Evolutionary conservation across 2,113 vertebrate species (phyloP).

Genomic region (Muntiacus muntjak): DNA sequence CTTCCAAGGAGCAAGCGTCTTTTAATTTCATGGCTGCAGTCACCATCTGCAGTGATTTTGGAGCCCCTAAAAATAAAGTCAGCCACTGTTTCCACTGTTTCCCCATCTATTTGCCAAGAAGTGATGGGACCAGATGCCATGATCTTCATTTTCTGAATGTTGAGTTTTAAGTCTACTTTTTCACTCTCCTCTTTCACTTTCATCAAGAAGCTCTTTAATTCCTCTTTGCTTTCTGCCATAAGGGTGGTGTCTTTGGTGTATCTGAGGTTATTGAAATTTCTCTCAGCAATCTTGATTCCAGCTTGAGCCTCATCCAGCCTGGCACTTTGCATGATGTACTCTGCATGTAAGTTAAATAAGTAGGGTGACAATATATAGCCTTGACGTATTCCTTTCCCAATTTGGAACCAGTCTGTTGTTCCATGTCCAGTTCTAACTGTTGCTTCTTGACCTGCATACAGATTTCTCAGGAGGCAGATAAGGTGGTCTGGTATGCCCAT

Average conservation of each 20-base stretch:
- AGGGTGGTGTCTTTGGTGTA: neutral
- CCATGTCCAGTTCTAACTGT: neutral
- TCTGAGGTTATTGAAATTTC: neutral
- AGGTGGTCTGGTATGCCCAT: neutral
- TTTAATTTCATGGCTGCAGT: neutral
- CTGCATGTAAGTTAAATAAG: neutral
- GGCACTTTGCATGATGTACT: neutral
- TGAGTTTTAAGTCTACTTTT: neutral
- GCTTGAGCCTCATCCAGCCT: neutral
- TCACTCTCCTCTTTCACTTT: neutral
- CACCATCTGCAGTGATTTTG: neutral
- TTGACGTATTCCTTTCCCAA: neutral
- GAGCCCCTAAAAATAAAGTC: fast-evolving
- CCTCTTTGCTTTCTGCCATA: neutral
- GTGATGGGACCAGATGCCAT: neutral
- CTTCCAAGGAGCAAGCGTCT: neutral
- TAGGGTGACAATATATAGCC: neutral
- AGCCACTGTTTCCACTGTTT: neutral
- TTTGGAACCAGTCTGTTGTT: neutral
- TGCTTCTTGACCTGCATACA: neutral
- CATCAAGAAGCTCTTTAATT: neutral
- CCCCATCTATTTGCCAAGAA: neutral
- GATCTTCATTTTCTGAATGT: neutral
- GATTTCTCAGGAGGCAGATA: neutral
- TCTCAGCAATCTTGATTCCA: neutral